Evolutionary conservation across 2,888 invertebrate genomes (phyloP), one percentile per base, ranked within the genome.

Genomic region (Epirrhoe alternata): DNA sequence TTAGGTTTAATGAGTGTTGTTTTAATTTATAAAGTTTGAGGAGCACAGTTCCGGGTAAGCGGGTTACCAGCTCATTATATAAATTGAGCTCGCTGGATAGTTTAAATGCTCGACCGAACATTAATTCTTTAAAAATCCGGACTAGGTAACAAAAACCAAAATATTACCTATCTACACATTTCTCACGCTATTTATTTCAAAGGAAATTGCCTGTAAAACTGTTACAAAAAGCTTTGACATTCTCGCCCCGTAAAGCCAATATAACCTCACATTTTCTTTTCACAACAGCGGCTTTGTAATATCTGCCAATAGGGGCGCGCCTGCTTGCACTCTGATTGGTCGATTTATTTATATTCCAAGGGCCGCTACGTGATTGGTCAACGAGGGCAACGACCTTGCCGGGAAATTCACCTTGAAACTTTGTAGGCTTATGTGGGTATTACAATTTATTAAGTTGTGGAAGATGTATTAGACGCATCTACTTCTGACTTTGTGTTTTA

Each of bases 381-480:
- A 70, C 67, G 38, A 69, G 85, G 78, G 74, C 79, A 77, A 74
- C 71, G 71, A 83, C 79, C 84, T 82, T 77, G 73, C 57, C 50
- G 49, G 62, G 58, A 55, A 73, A 74, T 71, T 78, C 64, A 77
- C 83, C 84, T 84, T 85, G 85, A 86, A 82, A 66, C 81, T 77
- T 77, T 63, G 24, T 24, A 24, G 31, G 52, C 12, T 10, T 6
- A 53, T 33, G n/a, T 49, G 30, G 14, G 17, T 45, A 17, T 16
- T 31, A 17, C 14, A 45, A 59, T 45, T 14, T 31, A 45, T 60
- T n/a, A n/a, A n/a, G 52, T 52, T 53, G 52, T 17, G 17, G 1
- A 10, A 35, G 17, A 35, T 5, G 17, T 10, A 51, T 31, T 51
- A 51, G n/a, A 55, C n/a, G 3, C 45, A 30, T 30, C 24, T 45